Evolutionary conservation across 1,140 invertebrate species (phyloP).

Genomic region (Streblospio benedicti): DNA sequence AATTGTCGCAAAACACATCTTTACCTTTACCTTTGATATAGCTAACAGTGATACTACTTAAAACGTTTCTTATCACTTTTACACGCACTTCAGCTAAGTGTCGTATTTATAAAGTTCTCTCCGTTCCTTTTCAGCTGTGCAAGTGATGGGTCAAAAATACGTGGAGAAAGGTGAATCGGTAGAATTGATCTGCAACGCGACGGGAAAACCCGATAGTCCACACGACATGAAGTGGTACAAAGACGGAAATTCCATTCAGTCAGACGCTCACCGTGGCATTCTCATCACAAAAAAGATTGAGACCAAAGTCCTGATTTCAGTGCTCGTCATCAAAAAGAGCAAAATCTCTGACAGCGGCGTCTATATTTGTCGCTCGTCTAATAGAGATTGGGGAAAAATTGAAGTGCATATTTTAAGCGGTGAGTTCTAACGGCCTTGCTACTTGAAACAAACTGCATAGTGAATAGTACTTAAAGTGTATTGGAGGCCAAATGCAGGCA

Average conservation of each 20-base stretch:
- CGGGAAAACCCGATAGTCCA: slow-evolving; percentile 28
- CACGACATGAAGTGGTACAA: slow-evolving; percentile 38
- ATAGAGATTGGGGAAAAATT: slow-evolving; percentile 26
- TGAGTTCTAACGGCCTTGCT: no score
- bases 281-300: slow-evolving; percentile 29
- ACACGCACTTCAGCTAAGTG: no score
- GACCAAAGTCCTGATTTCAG: slow-evolving; percentile 24
- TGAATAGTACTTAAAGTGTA: no score
- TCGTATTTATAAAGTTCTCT: no score
- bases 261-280: slow-evolving; percentile 20
- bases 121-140: slow-evolving; percentile 28
- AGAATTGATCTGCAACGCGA: slow-evolving; percentile 31
- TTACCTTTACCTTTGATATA: no score
- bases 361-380: slow-evolving; percentile 31
- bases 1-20: no score
- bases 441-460: no score
- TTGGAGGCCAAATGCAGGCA: no score
- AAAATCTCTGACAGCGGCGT: slow-evolving; percentile 29
- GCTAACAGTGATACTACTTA: no score
- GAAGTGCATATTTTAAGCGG: slow-evolving; percentile 31
- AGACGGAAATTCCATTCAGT: slow-evolving; percentile 27
- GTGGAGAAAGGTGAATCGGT: slow-evolving; percentile 29
- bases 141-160: slow-evolving; percentile 28
- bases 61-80: no score
- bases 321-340: slow-evolving; percentile 28